These are phyloP conservation scores for Clepsis dumicolana DNA, from an alignment of 2,888 invertebrate genomes.

Conservation along the genomic window DNA sequence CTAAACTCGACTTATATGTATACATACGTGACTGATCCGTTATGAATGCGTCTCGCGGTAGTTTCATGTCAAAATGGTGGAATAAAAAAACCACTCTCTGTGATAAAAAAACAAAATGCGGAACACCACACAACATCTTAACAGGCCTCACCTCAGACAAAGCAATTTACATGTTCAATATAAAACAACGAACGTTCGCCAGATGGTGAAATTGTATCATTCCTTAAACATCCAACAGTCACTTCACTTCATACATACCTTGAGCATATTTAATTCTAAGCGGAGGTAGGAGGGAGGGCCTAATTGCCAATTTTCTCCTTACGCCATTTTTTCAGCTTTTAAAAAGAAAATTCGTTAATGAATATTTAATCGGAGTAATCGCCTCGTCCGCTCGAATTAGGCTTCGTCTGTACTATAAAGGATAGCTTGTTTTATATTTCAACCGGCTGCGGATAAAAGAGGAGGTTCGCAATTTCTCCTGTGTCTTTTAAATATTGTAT, in stretches of 20 bases:
- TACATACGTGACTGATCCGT: no score
- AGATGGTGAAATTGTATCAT: conserved; percentile 37
- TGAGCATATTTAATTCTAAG: conserved; percentile 79
- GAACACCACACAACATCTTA: neutral
- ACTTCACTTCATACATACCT: conserved; percentile 72
- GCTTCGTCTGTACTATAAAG: conserved; percentile 37
- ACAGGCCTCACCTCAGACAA: conserved; percentile 14
- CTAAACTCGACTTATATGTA: no score
- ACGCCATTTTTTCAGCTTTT: conserved; percentile 84
- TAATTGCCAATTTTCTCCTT: conserved; percentile 86
- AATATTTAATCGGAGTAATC: conserved; percentile 85
- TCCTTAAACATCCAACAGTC: conserved; percentile 64
- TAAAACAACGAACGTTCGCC: conserved; percentile 43
- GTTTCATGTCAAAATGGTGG: no score
- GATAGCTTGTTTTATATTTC: conserved; percentile 46
- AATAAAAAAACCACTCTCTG: no score
- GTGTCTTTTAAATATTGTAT: no score
- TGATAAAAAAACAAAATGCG: neutral
- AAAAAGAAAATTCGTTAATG: conserved; percentile 85
- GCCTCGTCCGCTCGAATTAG: conserved; percentile 66
- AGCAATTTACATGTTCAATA: conserved; percentile 35
- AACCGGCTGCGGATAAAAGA: conserved; percentile 9
- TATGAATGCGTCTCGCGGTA: no score
- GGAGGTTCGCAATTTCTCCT: neutral
- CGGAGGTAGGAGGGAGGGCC: conserved; percentile 62